Evolutionary conservation across 2,797 vertebrate species (phyloP).

Genomic region (Tapera naevia): DNA sequence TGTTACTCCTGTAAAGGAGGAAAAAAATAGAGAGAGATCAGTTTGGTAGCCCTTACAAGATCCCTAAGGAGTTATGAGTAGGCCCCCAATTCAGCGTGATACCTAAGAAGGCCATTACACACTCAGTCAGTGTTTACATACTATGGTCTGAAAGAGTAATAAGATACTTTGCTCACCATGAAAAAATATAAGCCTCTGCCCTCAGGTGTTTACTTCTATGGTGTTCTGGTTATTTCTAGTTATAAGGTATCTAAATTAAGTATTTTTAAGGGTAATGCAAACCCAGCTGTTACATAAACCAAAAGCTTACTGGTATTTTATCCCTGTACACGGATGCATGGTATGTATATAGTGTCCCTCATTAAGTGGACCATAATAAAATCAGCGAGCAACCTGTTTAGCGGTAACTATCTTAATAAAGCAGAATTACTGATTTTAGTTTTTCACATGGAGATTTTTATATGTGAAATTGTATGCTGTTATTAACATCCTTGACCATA

Average conservation of each 20-base stretch:
- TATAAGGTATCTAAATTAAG: background rate
- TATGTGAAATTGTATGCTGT: background rate
- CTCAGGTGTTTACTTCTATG: background rate
- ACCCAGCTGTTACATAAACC: background rate
- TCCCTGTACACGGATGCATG: background rate
- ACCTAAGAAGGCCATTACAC: background rate
- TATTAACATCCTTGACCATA: background rate
- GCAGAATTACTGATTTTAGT: background rate
- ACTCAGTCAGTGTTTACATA: background rate
- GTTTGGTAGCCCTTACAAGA: background rate
- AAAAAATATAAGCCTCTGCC: background rate
- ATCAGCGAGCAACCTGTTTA: background rate
- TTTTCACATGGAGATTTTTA: background rate
- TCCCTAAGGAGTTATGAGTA: background rate
- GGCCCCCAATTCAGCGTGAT: background rate
- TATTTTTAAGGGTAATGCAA: background rate
- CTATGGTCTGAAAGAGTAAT: rapidly evolving
- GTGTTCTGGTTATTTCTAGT: background rate
- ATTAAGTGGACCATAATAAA: background rate
- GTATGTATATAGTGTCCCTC: background rate
- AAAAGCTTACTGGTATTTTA: background rate
- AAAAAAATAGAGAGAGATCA: background rate
- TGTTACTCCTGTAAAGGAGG: conserved; percentile 85
- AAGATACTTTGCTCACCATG: background rate
- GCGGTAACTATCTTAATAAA: background rate